Percentiles rank a stretch among this genome's conserved stretches.
These are phyloP conservation scores for Mormyrus lacerda DNA, from an alignment of 2,113 vertebrate species.

Conservation along the genomic window DNA sequence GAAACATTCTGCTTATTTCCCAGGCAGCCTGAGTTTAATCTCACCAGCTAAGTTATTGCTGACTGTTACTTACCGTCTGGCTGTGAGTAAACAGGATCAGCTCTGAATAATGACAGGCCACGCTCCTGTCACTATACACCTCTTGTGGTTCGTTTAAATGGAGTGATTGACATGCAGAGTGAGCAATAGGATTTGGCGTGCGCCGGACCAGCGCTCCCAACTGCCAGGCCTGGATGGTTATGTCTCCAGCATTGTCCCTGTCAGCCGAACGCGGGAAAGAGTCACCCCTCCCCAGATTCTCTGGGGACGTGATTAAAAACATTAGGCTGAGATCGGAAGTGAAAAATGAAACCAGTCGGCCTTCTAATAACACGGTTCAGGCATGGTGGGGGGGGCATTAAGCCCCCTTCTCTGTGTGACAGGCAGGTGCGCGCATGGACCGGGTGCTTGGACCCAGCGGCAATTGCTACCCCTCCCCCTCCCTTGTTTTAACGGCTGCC, in stretches of 20 bases:
- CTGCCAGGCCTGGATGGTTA: not conserved
- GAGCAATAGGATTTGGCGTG: not conserved
- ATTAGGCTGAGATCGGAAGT: slow-evolving; percentile 8
- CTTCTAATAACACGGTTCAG: not conserved
- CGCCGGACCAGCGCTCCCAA: not conserved
- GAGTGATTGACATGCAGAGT: not conserved
- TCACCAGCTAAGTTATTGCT: not conserved
- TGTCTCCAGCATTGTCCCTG: slow-evolving; percentile 5
- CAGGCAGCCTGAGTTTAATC: not conserved
- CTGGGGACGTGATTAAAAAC: not conserved
- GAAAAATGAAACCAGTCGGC: not conserved
- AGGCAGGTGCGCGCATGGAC: not conserved
- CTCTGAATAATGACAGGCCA: not conserved
- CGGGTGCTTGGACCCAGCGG: not conserved
- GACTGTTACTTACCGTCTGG: not conserved
- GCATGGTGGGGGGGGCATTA: not conserved
- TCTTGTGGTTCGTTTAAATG: not conserved
- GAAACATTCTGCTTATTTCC: not conserved
- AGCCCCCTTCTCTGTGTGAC: not conserved
- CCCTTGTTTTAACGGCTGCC: slow-evolving; percentile 16
- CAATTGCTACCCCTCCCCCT: not conserved
- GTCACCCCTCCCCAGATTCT: not conserved
- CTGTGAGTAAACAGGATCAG: slow-evolving; percentile 10
- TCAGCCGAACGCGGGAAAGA: not conserved
- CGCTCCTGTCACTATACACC: not conserved